These are phyloP conservation scores for Sakesphorus luctuosus DNA, from an alignment of 2,113 vertebrate species.

Conservation along the genomic window DNA sequence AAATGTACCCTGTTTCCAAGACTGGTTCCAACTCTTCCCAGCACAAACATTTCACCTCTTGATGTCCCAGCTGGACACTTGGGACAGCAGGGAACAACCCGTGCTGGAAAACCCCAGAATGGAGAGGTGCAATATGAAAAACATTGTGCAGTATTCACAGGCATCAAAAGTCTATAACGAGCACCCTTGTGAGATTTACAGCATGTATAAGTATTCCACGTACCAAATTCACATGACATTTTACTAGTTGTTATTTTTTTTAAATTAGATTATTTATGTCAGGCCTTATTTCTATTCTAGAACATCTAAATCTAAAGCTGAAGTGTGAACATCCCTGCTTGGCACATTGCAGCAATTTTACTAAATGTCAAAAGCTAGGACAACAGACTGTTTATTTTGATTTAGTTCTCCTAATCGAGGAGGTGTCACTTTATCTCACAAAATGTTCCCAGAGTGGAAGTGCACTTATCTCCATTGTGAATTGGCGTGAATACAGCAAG, in stretches of 20 bases:
- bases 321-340: conserved; percentile 16
- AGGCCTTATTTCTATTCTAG: conserved; percentile 17
- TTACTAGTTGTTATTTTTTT: conserved; percentile 27
- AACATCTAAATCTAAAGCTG: conserved; percentile 12
- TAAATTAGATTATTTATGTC: conserved; percentile 39
- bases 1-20: background rate
- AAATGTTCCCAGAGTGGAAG: background rate
- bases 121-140: background rate
- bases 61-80: too few relatives aligned
- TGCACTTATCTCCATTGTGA: background rate
- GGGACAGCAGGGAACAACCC: background rate
- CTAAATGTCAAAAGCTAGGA: conserved; percentile 22
- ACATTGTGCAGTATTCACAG: rapidly evolving
- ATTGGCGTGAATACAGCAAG: background rate
- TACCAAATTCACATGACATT: background rate
- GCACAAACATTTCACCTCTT: background rate
- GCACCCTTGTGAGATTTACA: background rate
- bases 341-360: background rate
- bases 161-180: background rate
- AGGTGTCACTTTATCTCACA: background rate
- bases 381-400: background rate
- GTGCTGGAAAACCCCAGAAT: background rate
- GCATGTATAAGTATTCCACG: background rate
- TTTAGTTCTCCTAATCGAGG: background rate
- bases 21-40: background rate